Base-by-base conservation (phyloP, 1,140 invertebrate species). In the Ips typographus region DNA sequence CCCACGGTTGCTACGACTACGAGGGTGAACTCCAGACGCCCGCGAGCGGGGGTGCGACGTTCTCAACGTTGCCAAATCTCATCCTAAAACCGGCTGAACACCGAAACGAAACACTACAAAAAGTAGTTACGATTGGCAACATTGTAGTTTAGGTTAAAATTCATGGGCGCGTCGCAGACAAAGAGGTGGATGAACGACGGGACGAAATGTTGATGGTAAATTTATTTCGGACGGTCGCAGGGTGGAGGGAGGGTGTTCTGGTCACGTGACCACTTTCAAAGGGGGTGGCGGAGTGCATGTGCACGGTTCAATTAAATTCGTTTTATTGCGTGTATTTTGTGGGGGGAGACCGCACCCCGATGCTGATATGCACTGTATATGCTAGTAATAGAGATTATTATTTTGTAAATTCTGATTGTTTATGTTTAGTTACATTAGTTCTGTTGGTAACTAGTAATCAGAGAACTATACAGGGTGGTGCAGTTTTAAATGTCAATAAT, bases 241-340 rank as follows among this genome's bases (percentile, higher is more conserved):
- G 22, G 22, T 22, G 22, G 22, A 22, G 22, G 22, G 22, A 22
- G 22, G 22, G 22, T 22, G 22, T 22, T 22, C 22, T 44, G 60
- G 60, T 39, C 60, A 62, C 60, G 60, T 62, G 60, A 49, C 60
- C 40, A 36, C 2, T n/a, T 42, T 5, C 22, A 22, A 22, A 0
- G 22, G 22, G 22, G 43, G n/a, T 37, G 39, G 60, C 42, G 36
- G 41, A 62, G 42, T 62, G 60, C 60, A 62, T 62, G 60, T 62
- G 60, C 60, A 62, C 44, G 37, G n/a, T 37, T 49, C 60, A 62
- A 62, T 62, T 38, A 62, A 49, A 62, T 59, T n/a, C 8, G 36
- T 62, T 62, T 51, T 49, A 42, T 59, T 59, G 57, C 57, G 57
- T 59, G 60, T 49, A 40, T 22, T 22, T 22, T 22, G 22, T 22